Evolutionary conservation across 1,140 invertebrate genomes (phyloP), one percentile per base, ranked within the genome.

Genomic region (Heliconius eleuchia): DNA sequence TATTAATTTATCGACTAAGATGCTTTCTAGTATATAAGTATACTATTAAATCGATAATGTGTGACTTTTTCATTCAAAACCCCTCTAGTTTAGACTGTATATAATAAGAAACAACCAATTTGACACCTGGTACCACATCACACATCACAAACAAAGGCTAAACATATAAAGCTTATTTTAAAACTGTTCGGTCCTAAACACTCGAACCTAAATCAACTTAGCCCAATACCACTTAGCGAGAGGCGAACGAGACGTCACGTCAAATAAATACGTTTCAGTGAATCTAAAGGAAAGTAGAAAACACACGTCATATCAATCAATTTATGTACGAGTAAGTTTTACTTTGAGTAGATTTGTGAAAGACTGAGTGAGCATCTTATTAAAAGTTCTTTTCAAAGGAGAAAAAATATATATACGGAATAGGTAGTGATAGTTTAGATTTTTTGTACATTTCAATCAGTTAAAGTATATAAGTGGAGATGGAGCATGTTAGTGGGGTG

Each of bases 401-500:
- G 16, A 77, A 37, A 71, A 71, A 18, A 71, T 4, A 34, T 34
- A 37, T 37, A 37, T 37, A 37, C 34, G 34, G 34, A 37, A 37
- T 37, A 19, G 30, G 34, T 37, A 71, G 66, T 71, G 30, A 13
- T 60, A 60, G 57, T 66, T 66, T 30, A n/a, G 73, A 37, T 86
- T 82, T 84, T 85, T 80, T 84, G 83, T 84, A 86, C 76, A 83
- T 79, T 86, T 85, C 80, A 87, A 87, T 87, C 79, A 83, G 80
- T 73, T 81, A 78, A 84, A 84, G 82, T 84, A 81, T 85, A 76
- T 82, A 50, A 73, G 72, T 81, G 66, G 46, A 66, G 52, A 80
- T 66, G 60, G 60, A 66, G 60, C 23, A 13, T 30, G 60, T 73
- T 80, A 79, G 73, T 78, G 76, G 23, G 55, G 77, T 73, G 70